Conservation (phyloP, 2,797 vertebrate species). For the Hydrophis major region DNA sequence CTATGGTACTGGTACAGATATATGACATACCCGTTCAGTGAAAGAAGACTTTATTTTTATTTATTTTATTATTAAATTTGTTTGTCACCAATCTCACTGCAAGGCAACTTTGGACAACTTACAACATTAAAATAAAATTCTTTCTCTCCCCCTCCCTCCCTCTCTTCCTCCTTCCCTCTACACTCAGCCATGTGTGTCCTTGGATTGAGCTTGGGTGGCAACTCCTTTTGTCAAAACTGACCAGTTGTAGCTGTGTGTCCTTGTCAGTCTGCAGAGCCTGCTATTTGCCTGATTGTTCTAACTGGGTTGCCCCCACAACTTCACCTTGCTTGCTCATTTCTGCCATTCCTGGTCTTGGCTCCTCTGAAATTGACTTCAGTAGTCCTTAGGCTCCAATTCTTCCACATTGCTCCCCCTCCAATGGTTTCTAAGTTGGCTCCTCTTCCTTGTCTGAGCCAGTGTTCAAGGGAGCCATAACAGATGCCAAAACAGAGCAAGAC, state of each 20-base stretch:
- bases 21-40: no score
- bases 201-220: no score
- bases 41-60: neutral
- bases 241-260: neutral
- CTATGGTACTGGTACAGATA: neutral
- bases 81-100: neutral
- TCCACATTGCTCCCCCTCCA: neutral
- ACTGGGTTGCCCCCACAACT: neutral
- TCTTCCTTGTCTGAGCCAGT: neutral
- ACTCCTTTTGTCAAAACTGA: neutral
- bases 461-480: neutral
- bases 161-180: no score
- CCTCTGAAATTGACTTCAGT: no score
- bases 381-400: neutral
- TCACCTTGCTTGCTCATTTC: neutral
- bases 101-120: neutral
- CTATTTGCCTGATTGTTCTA: neutral
- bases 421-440: neutral
- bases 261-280: neutral
- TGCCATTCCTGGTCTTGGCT: neutral
- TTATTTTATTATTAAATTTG: neutral
- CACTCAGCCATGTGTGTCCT: no score
- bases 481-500: neutral
- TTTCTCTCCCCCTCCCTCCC: no score
- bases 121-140: neutral